Percentiles rank a stretch among this genome's conserved stretches.
Conservation (phyloP, 2,797 vertebrate genomes). For the Diplodus puntazzo region DNA sequence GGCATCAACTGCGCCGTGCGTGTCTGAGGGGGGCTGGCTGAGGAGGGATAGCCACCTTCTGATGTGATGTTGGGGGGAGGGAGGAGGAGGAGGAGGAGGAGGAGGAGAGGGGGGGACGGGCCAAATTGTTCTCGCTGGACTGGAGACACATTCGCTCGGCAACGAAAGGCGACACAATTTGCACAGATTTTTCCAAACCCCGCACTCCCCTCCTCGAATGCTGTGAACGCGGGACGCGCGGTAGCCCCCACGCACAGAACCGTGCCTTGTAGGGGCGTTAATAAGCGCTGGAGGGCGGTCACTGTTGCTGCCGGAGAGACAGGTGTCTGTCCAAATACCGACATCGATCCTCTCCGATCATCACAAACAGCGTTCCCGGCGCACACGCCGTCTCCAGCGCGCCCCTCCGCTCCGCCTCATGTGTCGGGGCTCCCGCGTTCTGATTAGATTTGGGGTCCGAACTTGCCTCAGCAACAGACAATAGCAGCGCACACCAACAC, state of each 20-base stretch:
- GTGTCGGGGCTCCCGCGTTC: neutral
- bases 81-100: too few relatives aligned
- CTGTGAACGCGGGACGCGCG: rapidly evolving
- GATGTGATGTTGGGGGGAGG: conserved; percentile 63
- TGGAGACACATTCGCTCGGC: conserved; percentile 48
- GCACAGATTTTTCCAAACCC: conserved; percentile 14
- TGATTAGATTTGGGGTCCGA: conserved; percentile 58
- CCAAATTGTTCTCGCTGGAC: conserved; percentile 39
- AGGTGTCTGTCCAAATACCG: conserved; percentile 73
- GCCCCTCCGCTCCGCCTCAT: neutral
- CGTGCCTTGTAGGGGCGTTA: conserved; percentile 2
- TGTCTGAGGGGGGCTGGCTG: conserved; percentile 30
- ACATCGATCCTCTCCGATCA: conserved; percentile 32
- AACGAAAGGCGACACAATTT: conserved; percentile 36
- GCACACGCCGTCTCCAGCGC: neutral
- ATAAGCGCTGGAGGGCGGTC: conserved; percentile 48
- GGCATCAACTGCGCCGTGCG: conserved; percentile 45
- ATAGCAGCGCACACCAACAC: conserved; percentile 71
- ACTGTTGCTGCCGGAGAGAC: conserved; percentile 74
- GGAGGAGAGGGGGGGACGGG: conserved; percentile 49
- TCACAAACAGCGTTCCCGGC: conserved; percentile 2
- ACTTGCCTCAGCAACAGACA: conserved; percentile 83
- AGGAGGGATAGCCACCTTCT: conserved; percentile 51
- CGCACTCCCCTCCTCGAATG: too few relatives aligned
- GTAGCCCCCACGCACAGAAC: too few relatives aligned